Base-by-base conservation (phyloP, 2,797 vertebrate species). In the Pyrocephalus nanus region DNA sequence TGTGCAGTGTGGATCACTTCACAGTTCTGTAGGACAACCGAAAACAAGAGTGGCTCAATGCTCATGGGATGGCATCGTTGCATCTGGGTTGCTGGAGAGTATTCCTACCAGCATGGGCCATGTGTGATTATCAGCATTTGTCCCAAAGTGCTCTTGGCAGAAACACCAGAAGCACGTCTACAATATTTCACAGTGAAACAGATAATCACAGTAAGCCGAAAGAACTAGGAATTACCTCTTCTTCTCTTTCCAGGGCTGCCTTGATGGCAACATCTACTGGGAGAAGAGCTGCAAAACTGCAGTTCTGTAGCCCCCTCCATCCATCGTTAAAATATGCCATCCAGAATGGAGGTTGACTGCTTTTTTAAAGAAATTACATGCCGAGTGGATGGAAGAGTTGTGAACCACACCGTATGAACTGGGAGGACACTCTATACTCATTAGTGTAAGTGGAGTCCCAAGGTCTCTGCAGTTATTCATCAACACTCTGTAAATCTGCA, bases 1-100 rank as follows among this genome's bases (percentile, higher is more conserved):
- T 6, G 11, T 1, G 4, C 62, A 66, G 26, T 0, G 1, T 42
- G 36, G 61, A 61, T 50, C 2, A 3, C 18, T 29, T 50, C 53
- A 36, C 32, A 78, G 55, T 51, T 93, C 58, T 26, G 12, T 7
- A 77, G 50, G 11, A 17, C 25, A 54, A n/a, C 64, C 15, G 20
- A 77, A 84, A 96, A 51, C 6, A 45, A 55, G 43, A 88, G 58
- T 6, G 6, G 65, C 40, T 72, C 54, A 73, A 13, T 51, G 36
- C 43, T 84, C 0, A 0, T 29, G 79, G 40, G 42, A 65, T 45
- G 60, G 38, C 22, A 73, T 10, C 66, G 43, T 25, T 80, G 27
- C 29, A 51, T 64, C 70, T 90, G 11, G n/a, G 53, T 53, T 93
- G 27, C 76, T 67, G 45, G 57, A 58, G 76, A 75, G 17, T 17